Conservation (phyloP, 2,797 vertebrate genomes). For the Gymnothorax javanicus region DNA sequence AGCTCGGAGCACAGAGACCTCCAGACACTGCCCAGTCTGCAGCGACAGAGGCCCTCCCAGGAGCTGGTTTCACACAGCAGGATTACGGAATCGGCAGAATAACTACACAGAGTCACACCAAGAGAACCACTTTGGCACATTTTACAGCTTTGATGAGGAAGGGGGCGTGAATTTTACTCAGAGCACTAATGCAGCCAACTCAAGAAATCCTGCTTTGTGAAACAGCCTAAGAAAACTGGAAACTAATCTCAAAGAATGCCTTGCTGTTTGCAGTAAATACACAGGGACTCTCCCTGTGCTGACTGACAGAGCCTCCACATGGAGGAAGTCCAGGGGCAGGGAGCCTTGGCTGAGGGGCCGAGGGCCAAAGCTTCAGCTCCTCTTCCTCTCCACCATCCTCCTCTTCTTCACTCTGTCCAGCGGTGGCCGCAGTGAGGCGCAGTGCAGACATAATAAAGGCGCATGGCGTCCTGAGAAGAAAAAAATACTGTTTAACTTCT, state of each 20-base stretch:
- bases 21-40: neutral
- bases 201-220: no score
- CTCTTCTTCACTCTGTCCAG: slow-evolving; percentile 84
- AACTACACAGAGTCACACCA: no score
- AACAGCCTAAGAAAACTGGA: neutral
- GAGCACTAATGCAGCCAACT: no score
- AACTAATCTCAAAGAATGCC: neutral
- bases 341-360: neutral
- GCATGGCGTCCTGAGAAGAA: slow-evolving; percentile 84
- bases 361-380: neutral
- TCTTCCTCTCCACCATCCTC: slow-evolving; percentile 5
- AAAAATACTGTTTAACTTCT: no score
- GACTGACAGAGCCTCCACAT: neutral
- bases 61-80: no score
- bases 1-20: neutral
- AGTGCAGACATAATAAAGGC: slow-evolving; percentile 92
- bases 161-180: no score
- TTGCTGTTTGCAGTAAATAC: neutral
- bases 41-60: neutral
- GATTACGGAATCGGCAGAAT: no score
- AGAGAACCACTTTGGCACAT: no score
- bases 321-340: neutral
- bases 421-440: slow-evolving; percentile 92
- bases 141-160: no score
- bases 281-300: neutral